A percentile compares a stretch with the other conserved stretches of the same genome.
Evolutionary conservation across 2,113 vertebrate species (phyloP).

Genomic region (Neolamprologus falcicula): DNA sequence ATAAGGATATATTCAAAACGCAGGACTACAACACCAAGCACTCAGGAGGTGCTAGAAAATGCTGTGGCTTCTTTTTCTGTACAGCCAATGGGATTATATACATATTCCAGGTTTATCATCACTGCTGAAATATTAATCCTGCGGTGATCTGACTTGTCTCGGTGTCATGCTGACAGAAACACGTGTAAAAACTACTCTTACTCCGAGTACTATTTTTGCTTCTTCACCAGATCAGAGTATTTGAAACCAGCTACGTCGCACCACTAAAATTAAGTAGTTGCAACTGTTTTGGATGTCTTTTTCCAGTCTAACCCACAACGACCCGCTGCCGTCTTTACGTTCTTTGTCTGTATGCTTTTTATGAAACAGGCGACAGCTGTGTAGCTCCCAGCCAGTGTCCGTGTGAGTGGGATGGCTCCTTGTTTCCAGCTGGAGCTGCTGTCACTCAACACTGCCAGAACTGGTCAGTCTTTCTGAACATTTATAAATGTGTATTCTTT

Average conservation of each 20-base stretch:
- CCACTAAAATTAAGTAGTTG: not conserved
- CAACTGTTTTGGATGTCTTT: not conserved
- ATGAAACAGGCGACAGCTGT: conserved; percentile 70
- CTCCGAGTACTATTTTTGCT: not conserved
- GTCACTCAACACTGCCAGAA: conserved; percentile 78
- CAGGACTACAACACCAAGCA: not conserved
- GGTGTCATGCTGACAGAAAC: not conserved
- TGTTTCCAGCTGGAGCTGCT: conserved; percentile 72
- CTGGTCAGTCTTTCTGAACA: conserved; percentile 72
- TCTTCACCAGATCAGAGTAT: not conserved
- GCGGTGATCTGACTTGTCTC: fast-evolving
- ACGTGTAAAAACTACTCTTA: not conserved
- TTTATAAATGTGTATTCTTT: not conserved
- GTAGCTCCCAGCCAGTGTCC: conserved; percentile 71
- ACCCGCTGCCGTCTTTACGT: not conserved
- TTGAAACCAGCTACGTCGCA: not conserved
- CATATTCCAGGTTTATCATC: not conserved
- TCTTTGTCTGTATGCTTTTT: not conserved
- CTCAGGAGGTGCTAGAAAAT: not conserved
- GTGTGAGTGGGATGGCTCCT: conserved; percentile 76
- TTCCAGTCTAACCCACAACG: not conserved
- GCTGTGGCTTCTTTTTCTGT: not conserved
- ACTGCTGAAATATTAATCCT: not conserved
- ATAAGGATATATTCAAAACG: no score
- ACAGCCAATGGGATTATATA: not conserved